phyloP scores from a whole-genome alignment of 2,113 vertebrate genomes.

The Tetrax tetrax region DNA sequence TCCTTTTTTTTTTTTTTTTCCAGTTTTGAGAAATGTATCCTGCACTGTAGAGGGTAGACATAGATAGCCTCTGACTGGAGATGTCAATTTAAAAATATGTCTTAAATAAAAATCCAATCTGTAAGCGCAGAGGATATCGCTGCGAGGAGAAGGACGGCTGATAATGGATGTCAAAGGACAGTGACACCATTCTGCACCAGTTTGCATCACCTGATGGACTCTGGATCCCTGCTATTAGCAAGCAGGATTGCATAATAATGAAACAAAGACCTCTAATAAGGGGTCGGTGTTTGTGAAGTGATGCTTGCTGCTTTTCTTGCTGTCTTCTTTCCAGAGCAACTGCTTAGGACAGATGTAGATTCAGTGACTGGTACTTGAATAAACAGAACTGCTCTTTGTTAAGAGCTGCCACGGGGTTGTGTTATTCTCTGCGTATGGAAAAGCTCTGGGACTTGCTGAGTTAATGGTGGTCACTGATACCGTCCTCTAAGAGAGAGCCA shows the following conservation, averaged over 20 bases:
- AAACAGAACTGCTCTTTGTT: background rate
- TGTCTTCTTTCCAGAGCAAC: background rate
- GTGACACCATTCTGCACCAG: background rate
- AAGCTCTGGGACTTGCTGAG: background rate
- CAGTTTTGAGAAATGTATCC: background rate
- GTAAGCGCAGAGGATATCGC: background rate
- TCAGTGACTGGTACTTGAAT: background rate
- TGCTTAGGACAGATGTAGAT: background rate
- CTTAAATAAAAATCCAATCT: background rate
- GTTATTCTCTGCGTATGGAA: background rate
- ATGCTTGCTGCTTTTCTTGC: background rate
- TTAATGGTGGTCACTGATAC: background rate
- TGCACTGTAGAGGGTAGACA: background rate
- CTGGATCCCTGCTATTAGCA: background rate
- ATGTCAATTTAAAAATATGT: background rate
- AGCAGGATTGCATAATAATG: background rate
- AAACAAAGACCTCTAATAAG: background rate
- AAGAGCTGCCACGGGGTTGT: background rate
- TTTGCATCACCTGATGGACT: background rate
- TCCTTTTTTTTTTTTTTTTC: too few species aligned
- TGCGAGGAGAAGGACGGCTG: background rate
- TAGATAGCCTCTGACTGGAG: background rate
- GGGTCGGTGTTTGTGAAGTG: background rate
- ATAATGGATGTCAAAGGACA: background rate
- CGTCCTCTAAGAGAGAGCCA: background rate